Percentiles rank a stretch among this genome's conserved stretches.
These are phyloP conservation scores for Ichneumoninae sp. DNA, from an alignment of 2,888 invertebrate genomes.

Conservation along the genomic window DNA sequence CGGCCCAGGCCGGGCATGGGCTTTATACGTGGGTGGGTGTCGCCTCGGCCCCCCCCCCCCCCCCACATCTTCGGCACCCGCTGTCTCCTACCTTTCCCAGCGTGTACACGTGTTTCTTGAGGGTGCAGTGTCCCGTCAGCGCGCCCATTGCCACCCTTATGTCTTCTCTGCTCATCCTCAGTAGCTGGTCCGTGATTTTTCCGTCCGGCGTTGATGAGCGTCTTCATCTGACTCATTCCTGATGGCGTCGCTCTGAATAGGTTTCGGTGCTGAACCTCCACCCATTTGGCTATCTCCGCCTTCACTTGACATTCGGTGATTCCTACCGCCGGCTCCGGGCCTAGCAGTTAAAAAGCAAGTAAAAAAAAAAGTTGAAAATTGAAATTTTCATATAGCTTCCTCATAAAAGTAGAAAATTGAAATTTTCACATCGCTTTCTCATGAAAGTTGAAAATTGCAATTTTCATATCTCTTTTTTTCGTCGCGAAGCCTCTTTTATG, in stretches of 20 bases:
- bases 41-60: not conserved
- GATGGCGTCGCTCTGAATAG: not conserved
- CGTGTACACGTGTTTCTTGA: slow-evolving; percentile 21
- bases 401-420: too few relatives aligned
- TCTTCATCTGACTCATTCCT: slow-evolving; percentile 11
- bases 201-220: not conserved
- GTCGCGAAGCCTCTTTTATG: too few relatives aligned
- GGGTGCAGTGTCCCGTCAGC: not conserved
- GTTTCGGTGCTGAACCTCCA: not conserved
- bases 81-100: not conserved
- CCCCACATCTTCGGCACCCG: not conserved
- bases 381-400: too few relatives aligned
- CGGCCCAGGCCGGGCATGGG: slow-evolving; percentile 1
- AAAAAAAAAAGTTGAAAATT: too few relatives aligned
- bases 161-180: not conserved
- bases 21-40: slow-evolving; percentile 2
- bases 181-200: not conserved
- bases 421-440: too few relatives aligned
- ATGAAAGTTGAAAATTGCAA: too few relatives aligned
- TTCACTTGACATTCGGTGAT: not conserved
- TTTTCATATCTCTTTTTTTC: too few relatives aligned
- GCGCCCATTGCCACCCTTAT: not conserved
- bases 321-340: not conserved
- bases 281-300: slow-evolving; percentile 7
- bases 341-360: too few relatives aligned